These are phyloP conservation scores for Solenopsis invicta DNA, from an alignment of 1,140 invertebrate species.

Conservation along the genomic window DNA sequence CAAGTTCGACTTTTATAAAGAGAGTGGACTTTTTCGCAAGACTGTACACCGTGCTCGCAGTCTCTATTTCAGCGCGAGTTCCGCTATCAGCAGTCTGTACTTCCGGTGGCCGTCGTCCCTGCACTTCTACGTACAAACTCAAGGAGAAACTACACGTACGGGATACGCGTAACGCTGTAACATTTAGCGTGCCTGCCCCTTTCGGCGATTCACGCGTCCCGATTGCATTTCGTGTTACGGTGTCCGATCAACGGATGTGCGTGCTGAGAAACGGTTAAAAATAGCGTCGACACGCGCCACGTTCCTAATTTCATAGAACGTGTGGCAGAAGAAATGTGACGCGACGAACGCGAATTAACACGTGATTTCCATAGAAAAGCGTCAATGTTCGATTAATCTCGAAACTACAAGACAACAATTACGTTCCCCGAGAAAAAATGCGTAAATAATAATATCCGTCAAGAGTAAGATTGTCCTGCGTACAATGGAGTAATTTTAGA, in stretches of 20 bases:
- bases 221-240: slow-evolving; percentile 8
- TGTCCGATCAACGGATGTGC: slow-evolving; percentile 7
- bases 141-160: slow-evolving; percentile 34
- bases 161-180: slow-evolving; percentile 11
- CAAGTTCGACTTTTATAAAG: neutral
- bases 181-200: neutral
- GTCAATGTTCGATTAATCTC: slow-evolving; percentile 33
- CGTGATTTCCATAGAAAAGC: slow-evolving; percentile 13
- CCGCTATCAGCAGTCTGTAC: slow-evolving; percentile 78
- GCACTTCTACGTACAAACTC: slow-evolving; percentile 30
- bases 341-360: slow-evolving; percentile 8
- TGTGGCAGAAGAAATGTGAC: slow-evolving; percentile 29
- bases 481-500: too few relatives aligned
- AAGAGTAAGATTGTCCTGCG: neutral
- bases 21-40: slow-evolving; percentile 60
- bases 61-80: slow-evolving; percentile 75
- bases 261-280: slow-evolving; percentile 35
- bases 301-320: slow-evolving; percentile 20
- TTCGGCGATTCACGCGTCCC: neutral
- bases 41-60: slow-evolving; percentile 66
- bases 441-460: slow-evolving; percentile 62
- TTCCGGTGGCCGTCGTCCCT: slow-evolving; percentile 72
- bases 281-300: slow-evolving; percentile 17
- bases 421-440: neutral
- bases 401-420: neutral